Percentiles rank a stretch among this genome's conserved stretches.
Conservation (phyloP, 2,113 vertebrate species). For the Muscicapa adusta region DNA sequence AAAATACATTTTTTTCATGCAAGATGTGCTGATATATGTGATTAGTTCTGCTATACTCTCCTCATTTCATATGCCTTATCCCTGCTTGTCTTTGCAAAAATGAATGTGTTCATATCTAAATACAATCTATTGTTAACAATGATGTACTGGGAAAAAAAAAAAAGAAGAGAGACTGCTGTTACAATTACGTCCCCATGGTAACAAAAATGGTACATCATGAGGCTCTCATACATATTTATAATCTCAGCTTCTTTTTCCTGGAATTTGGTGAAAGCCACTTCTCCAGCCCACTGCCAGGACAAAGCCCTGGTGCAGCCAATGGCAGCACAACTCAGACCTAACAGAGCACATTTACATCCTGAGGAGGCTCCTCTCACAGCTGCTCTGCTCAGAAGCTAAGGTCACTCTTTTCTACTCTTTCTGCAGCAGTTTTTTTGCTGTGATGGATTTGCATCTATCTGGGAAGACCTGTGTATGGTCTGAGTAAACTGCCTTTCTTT, state of each 20-base stretch:
- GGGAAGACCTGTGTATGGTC: background rate
- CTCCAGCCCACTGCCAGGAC: background rate
- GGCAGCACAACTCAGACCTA: background rate
- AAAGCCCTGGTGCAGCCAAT: background rate
- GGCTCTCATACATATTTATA: background rate
- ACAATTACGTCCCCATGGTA: slow-evolving; percentile 25
- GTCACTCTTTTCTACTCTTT: background rate
- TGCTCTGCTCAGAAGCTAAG: background rate
- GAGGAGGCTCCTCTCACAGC: background rate
- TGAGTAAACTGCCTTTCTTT: background rate
- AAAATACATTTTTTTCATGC: background rate
- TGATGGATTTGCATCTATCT: background rate
- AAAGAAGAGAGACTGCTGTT: background rate
- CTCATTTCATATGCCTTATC: background rate
- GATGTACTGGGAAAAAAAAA: background rate
- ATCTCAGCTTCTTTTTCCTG: background rate
- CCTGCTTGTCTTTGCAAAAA: background rate
- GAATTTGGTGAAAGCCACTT: background rate
- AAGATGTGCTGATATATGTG: background rate
- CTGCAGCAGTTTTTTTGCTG: background rate
- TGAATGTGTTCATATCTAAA: background rate
- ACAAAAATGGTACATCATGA: slow-evolving; percentile 1
- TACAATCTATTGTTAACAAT: slow-evolving; percentile 1
- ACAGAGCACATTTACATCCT: background rate
- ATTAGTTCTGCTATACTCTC: background rate